Percentiles rank a stretch among this genome's conserved stretches.
These are phyloP conservation scores for Morbakka virulenta DNA, from an alignment of 30 jellyfish, hydroid and myxozoan genomes.

Conservation along the genomic window DNA sequence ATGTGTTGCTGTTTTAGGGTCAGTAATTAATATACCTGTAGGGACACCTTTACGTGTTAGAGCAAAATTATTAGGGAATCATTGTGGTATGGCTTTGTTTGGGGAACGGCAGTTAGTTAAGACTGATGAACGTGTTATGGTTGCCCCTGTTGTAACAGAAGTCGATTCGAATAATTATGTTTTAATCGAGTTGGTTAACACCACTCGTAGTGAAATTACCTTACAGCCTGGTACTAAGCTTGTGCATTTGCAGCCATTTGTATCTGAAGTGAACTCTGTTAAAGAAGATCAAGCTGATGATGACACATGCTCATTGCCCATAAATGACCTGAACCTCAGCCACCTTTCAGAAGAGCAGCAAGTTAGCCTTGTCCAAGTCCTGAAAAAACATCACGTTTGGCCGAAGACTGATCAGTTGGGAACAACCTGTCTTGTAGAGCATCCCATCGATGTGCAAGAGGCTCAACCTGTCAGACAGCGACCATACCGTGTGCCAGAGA, in stretches of 20 bases:
- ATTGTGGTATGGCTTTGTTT: constrained; percentile 1
- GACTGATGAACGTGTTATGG: constrained; percentile 12
- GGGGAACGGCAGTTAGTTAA: constrained; percentile 8
- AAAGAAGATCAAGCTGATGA: neutral
- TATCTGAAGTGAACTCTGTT: neutral
- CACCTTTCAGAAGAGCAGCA: constrained; percentile 19
- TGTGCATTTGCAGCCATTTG: constrained; percentile 26
- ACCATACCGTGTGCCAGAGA: constrained; percentile 62
- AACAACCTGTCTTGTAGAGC: constrained; percentile 16
- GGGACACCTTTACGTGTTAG: constrained; percentile 12
- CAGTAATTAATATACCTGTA: neutral
- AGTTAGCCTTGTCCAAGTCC: neutral
- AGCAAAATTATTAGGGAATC: constrained; percentile 1
- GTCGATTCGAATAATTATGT: neutral
- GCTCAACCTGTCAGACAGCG: constrained; percentile 54
- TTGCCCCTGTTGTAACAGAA: constrained; percentile 5
- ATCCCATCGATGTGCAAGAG: constrained; percentile 27
- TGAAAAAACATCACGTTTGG: constrained; percentile 33
- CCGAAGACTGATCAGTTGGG: constrained; percentile 29
- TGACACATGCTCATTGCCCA: too few relatives aligned
- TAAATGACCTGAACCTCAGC: too few relatives aligned
- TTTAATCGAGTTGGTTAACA: constrained; percentile 13
- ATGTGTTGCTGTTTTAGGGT: neutral
- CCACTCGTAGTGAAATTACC: constrained; percentile 3
- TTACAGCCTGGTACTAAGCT: constrained; percentile 20